A percentile compares a stretch with the other conserved stretches of the same genome.
Conservation (phyloP, 2,797 vertebrate species). For the Luscinia luscinia region DNA sequence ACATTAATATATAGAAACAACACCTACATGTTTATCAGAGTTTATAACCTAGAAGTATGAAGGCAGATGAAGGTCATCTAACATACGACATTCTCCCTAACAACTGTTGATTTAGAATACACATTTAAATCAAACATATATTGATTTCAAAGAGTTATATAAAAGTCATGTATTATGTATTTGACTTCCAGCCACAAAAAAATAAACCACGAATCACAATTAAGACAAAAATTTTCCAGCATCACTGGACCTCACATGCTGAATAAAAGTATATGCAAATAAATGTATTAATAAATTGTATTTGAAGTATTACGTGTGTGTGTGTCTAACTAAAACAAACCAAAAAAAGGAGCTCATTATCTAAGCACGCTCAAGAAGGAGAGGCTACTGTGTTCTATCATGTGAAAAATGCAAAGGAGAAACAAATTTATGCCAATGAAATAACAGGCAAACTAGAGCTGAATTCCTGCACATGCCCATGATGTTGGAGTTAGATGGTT, state of each 20-base stretch:
- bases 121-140: neutral
- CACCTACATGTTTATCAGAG: neutral
- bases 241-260: neutral
- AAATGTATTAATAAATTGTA: neutral
- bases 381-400: neutral
- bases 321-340: neutral
- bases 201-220: neutral
- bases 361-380: neutral
- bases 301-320: neutral
- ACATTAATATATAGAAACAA: neutral
- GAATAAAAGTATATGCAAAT: neutral
- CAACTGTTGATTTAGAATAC: neutral
- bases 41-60: neutral
- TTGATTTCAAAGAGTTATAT: neutral
- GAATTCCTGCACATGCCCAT: neutral
- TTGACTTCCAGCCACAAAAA: neutral
- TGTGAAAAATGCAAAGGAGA: neutral
- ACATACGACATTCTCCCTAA: neutral
- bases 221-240: neutral
- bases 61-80: neutral
- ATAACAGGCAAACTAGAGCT: neutral
- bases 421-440: neutral
- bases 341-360: neutral
- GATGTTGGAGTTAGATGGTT: neutral
- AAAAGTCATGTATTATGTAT: neutral